Evolutionary conservation across 2,888 invertebrate species (phyloP), one percentile per base, ranked within the genome.

Genomic region (Halocaridina rubra): DNA sequence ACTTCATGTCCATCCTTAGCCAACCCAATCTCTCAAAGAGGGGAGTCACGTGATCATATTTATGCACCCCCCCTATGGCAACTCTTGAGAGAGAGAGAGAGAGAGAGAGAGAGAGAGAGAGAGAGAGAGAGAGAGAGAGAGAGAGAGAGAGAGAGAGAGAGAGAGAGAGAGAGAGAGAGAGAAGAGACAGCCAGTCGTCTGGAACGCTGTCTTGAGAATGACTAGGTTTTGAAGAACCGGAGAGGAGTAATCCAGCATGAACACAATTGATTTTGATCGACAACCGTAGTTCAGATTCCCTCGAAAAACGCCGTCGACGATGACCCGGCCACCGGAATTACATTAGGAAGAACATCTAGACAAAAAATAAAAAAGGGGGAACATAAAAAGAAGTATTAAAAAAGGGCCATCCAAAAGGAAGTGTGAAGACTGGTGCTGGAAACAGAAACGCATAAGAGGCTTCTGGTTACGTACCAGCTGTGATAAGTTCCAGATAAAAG

Each of bases 241-340:
- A 32, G 71, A 32, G 29, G 29, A 30, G 69, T 29, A 69, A 69
- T 30, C 69, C 27, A 69, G 13, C 69, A n/a, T 69, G 69, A 69
- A 69, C 69, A 69, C 69, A 29, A 29, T 27, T 69, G 69, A 69
- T 29, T 69, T n/a, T 69, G 69, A 69, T 30, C 19, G 69, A 69
- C 29, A 69, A 29, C 69, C 69, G 64, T 24, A 69, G 13, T 29
- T 29, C 29, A 29, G 29, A 69, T 24, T 29, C 30, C 69, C 69
- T 30, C 69, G 30, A 27, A 29, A n/a, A 53, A 53, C 53, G 16
- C 53, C 53, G 16, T 53, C 53, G 30, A 69, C 69, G 69, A 30
- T 69, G 69, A 69, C 69, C 30, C 30, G n/a, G 29, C 27, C 69
- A n/a, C 30, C 29, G n/a, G 69, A 29, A 29, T 29, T 69, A 69